Base-by-base conservation (phyloP, 1,140 invertebrate genomes). In the Alviniconcha marisindica region DNA sequence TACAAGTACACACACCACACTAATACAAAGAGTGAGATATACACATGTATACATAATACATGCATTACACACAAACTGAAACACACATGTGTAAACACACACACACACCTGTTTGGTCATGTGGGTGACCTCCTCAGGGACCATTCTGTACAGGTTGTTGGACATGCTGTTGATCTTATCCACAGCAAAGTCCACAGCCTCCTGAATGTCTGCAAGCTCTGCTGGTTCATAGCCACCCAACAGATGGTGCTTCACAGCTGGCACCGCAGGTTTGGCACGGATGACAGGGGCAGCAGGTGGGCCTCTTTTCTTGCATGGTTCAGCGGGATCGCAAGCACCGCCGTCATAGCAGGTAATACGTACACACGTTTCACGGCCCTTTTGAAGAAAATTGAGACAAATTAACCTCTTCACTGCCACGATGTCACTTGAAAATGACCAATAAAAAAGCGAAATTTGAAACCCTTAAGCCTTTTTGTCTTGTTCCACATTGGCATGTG, bases 161-260 rank as follows among this genome's bases (percentile, higher is more conserved):
- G 93, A 92, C 79, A 90, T 86, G 12, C 89, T 85, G 82, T 94
- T 94, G 24, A 94, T 79, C 42, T 91, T 86, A 33, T 92, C 88
- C 1, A 94, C 85, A 7, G 91, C 93, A 84, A 91, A 92, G 73
- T 90, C 84, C 3, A 94, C 91, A 31, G 94, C 89, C 86, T 92
- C 90, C 81, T 91, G 87, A n/a, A 93, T 81, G 83, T 83, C 79
- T 56, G 90, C 88, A 82, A 88, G 88, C 12, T 31, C 71, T 1
- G 81, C 81, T 15, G 51, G 7, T 10, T 84, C 60, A 31, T 77
- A 51, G 24, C 84, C 86, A 28, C 84, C 85, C 33, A 85, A 10
- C 18, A 80, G 10, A 38, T 48, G 66, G 12, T 12, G 60, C 10
- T 69, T 36, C 21, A 38, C 2, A 2, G 18, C 2, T n/a, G n/a